These are phyloP conservation scores for Plecturocebus donacophilus DNA, from an alignment of 2,113 vertebrate species.

Conservation along the genomic window DNA sequence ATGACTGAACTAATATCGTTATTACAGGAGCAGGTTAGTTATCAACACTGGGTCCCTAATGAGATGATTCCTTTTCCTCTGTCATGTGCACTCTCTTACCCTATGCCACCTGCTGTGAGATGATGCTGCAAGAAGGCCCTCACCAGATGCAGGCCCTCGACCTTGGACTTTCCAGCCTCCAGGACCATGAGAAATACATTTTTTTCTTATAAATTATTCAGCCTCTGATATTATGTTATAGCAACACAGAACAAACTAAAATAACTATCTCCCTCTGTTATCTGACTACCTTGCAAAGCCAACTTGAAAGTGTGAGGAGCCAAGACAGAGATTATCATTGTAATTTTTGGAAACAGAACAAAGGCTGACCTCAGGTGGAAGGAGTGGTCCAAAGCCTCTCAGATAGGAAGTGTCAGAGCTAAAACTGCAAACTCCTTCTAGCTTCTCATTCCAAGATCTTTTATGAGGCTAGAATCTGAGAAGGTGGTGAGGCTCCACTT, in stretches of 20 bases:
- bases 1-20: background rate
- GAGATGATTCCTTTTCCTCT: background rate
- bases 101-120: background rate
- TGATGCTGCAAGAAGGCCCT: background rate
- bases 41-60: background rate
- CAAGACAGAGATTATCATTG: background rate
- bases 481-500: background rate
- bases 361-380: background rate
- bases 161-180: background rate
- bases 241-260: background rate
- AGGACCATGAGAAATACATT: background rate
- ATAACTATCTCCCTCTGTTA: background rate
- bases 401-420: fast-evolving
- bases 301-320: background rate
- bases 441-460: background rate
- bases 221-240: background rate
- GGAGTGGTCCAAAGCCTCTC: background rate
- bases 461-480: background rate
- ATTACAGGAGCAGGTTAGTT: background rate
- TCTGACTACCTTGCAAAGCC: background rate
- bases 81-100: background rate
- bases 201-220: background rate
- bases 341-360: background rate
- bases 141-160: background rate
- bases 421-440: background rate